These are phyloP conservation scores for Neopelma chrysocephalum DNA, from an alignment of 2,797 vertebrate genomes.

Conservation along the genomic window DNA sequence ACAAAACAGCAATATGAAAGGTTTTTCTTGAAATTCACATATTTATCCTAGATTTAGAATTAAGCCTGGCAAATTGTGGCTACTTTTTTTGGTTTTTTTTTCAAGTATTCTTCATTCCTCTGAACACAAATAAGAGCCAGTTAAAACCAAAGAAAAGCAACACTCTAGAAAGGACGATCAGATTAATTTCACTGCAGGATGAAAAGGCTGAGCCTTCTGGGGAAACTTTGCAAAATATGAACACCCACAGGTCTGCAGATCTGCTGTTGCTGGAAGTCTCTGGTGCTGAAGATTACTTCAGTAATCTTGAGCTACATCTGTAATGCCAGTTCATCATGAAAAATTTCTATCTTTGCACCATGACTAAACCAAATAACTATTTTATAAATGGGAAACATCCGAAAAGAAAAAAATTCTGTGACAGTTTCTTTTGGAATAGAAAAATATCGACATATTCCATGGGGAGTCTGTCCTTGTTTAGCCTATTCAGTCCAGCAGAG, in stretches of 20 bases:
- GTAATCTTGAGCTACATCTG: neutral
- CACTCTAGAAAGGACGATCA: neutral
- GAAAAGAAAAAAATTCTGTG: neutral
- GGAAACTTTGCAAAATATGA: neutral
- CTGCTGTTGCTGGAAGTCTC: neutral
- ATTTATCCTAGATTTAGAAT: neutral
- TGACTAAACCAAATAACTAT: neutral
- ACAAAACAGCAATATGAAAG: neutral
- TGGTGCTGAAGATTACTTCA: neutral
- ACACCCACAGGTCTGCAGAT: neutral
- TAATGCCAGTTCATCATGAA: neutral
- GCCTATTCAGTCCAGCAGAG: neutral
- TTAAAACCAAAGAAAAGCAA: neutral
- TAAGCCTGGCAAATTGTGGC: neutral
- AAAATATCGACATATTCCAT: rapidly evolving
- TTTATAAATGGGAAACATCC: neutral
- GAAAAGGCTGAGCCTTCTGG: neutral
- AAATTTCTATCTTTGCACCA: neutral
- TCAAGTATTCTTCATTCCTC: neutral
- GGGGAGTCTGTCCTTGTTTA: neutral
- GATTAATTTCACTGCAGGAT: neutral
- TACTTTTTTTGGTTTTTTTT: neutral
- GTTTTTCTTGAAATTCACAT: neutral
- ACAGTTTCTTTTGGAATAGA: neutral
- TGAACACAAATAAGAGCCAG: neutral